Evolutionary conservation across 2,888 invertebrate genomes (phyloP).

Genomic region (Epirrita christyi): DNA sequence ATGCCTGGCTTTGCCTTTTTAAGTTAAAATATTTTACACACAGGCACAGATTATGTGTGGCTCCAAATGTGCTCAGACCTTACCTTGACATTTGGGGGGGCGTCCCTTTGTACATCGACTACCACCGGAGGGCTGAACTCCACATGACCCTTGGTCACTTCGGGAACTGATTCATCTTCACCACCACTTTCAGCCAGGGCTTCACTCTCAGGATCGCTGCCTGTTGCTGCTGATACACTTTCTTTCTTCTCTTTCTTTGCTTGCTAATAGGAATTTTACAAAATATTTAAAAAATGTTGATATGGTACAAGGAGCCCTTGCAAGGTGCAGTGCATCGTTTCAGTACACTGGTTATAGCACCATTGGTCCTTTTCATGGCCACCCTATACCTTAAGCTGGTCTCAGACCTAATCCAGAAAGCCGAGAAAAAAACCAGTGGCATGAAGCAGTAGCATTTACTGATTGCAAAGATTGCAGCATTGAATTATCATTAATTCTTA

Average conservation of each 20-base stretch:
- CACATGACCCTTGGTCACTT: constrained; percentile 81
- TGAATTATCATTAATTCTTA: too few species aligned
- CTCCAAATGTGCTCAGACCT: not conserved
- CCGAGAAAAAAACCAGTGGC: too few species aligned
- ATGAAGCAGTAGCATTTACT: too few species aligned
- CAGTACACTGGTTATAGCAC: too few species aligned
- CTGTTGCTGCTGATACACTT: constrained; percentile 56
- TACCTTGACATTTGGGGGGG: constrained; percentile 77
- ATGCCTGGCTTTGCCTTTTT: not conserved
- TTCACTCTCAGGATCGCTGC: constrained; percentile 78
- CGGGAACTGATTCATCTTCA: constrained; percentile 66
- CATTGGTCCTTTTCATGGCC: too few species aligned
- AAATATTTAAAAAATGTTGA: not conserved
- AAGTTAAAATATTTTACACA: not conserved
- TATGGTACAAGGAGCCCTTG: too few species aligned
- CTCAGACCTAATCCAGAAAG: too few species aligned
- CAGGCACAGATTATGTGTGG: not conserved
- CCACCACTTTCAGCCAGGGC: constrained; percentile 74
- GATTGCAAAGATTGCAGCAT: too few species aligned
- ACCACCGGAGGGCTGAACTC: constrained; percentile 88
- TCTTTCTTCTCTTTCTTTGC: constrained; percentile 81
- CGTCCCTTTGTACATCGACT: constrained; percentile 85
- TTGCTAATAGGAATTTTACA: constrained; percentile 50
- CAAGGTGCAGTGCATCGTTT: too few species aligned
- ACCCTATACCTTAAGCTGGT: too few species aligned